Evolutionary conservation across 1,140 invertebrate genomes (phyloP).

Genomic region (Drosophila malerkotliana): DNA sequence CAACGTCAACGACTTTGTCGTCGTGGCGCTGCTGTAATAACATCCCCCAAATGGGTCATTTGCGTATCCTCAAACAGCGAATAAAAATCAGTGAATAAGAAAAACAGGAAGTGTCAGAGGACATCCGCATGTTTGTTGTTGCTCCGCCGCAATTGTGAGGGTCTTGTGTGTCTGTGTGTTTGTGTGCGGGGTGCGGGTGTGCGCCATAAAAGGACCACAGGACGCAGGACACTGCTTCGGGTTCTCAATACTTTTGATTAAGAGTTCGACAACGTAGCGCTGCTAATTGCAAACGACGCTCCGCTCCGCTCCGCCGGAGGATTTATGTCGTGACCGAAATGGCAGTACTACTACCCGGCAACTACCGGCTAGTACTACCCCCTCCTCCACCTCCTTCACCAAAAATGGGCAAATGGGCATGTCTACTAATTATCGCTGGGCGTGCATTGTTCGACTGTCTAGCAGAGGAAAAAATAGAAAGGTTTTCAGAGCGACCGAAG

Average conservation of each 20-base stretch:
- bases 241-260: conserved; percentile 79
- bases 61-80: conserved; percentile 84
- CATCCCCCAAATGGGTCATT: conserved; percentile 84
- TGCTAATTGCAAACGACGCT: conserved; percentile 81
- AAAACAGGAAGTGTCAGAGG: conserved; percentile 83
- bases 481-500: neutral
- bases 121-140: conserved; percentile 78
- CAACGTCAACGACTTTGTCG: conserved; percentile 29
- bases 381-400: conserved; percentile 19
- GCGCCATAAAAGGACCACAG: conserved; percentile 65
- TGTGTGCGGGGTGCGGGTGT: conserved; percentile 20
- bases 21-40: conserved; percentile 74
- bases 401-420: conserved; percentile 47
- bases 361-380: neutral
- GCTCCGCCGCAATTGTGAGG: conserved; percentile 25
- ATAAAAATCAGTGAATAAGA: conserved; percentile 84
- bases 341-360: conserved; percentile 9
- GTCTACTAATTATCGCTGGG: conserved; percentile 73
- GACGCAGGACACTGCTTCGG: conserved; percentile 26
- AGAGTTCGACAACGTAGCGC: conserved; percentile 74
- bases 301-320: conserved; percentile 61
- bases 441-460: conserved; percentile 37
- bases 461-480: neutral
- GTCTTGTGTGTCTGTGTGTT: conserved; percentile 6
- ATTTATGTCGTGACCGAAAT: conserved; percentile 74